phyloP scores from a whole-genome alignment of 2,113 vertebrate species.

The Connochaetes taurinus region DNA sequence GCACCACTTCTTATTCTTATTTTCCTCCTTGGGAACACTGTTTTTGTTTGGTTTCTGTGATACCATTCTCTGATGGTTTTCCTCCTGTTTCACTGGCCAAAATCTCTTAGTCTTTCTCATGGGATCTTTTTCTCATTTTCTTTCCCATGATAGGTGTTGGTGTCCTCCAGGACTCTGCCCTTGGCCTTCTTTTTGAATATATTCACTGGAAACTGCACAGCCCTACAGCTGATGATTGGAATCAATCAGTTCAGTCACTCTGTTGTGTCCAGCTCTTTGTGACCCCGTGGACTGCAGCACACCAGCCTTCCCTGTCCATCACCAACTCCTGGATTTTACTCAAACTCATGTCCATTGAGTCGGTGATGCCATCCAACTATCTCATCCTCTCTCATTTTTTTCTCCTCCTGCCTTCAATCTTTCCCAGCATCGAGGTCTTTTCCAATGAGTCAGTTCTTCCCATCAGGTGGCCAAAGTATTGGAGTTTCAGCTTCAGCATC shows the following conservation, averaged over 20 bases:
- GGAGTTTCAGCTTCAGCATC: neutral
- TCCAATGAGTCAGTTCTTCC: neutral
- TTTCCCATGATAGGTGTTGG: neutral
- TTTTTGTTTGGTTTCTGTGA: neutral
- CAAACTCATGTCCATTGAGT: neutral
- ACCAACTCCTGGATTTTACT: neutral
- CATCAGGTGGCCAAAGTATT: neutral
- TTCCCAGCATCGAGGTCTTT: neutral
- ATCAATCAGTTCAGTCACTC: neutral
- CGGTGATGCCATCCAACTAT: neutral
- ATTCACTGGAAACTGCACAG: neutral
- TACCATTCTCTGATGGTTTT: neutral
- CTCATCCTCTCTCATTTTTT: neutral
- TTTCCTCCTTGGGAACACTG: neutral
- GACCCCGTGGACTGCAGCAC: neutral
- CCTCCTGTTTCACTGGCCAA: neutral
- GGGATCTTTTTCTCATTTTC: neutral
- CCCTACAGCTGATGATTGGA: neutral
- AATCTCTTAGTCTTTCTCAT: neutral
- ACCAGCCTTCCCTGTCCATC: neutral
- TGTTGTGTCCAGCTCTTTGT: neutral
- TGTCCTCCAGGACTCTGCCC: neutral
- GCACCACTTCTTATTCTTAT: neutral
- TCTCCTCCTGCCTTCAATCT: neutral
- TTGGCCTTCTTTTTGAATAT: neutral